Base-by-base conservation (phyloP, 1,140 invertebrate genomes). In the Cydia amplana region DNA sequence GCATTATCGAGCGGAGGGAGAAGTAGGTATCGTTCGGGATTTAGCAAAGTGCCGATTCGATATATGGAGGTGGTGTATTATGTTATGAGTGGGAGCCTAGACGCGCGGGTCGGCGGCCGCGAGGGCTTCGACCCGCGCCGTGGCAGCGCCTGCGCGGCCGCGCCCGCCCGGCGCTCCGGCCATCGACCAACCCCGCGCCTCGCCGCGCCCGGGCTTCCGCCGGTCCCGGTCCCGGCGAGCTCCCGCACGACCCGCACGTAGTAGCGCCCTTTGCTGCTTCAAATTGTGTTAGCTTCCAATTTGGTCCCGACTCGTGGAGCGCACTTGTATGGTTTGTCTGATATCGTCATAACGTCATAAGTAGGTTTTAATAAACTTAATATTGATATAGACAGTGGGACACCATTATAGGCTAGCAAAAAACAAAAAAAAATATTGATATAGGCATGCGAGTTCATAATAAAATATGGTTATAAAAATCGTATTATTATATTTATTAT, bases 101-200 rank as follows among this genome's bases (percentile, higher is more conserved):
- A 79, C 77, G 75, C 77, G 72, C 81, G 82, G 87, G 87, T 91
- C 88, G 86, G 81, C 83, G 87, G 85, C 89, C 87, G 85, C 73
- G 84, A 88, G 88, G 86, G 86, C 87, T 89, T 84, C 87, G 88
- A 89, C 87, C 87, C 79, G 84, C 72, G 75, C 65, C 40, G 77
- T 49, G 75, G 60, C 63, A 73, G 87, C 87, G 89, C 85, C 77
- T 87, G 89, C 87, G 87, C 86, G 88, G 78, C 81, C 83, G 83
- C 79, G 80, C 79, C 82, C 79, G 80, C 78, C 82, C 79, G 78
- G 73, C 70, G 51, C 78, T 64, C 70, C 79, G 84, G 83, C 83
- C 85, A 89, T 89, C 87, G 84, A 88, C 87, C 87, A 86, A 82
- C 85, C 84, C 83, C 82, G 75, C 74, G 51, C 77, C 77, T 43